phyloP scores from a whole-genome alignment of 2,797 vertebrate genomes.

The Gambusia yucatana region DNA sequence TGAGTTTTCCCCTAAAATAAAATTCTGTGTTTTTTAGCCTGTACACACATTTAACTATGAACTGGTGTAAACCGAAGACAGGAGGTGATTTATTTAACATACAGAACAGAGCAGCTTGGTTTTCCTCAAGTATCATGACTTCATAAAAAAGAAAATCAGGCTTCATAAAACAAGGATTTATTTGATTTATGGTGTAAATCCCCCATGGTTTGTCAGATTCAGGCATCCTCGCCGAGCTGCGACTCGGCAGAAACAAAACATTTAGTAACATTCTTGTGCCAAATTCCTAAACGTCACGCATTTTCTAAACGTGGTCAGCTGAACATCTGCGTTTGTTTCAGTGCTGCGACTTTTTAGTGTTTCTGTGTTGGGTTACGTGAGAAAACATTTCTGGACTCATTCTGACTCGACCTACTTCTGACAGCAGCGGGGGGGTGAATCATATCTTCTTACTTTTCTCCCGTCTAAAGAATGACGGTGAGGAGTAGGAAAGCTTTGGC shows the following conservation, averaged over 20 bases:
- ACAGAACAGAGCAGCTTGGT: slow-evolving; percentile 14
- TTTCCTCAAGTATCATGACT: slow-evolving; percentile 17
- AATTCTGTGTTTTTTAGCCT: neutral
- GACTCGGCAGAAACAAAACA: slow-evolving; percentile 4
- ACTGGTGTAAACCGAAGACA: neutral
- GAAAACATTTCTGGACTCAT: slow-evolving; percentile 15
- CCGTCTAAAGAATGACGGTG: slow-evolving; percentile 64
- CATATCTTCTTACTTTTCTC: slow-evolving; percentile 74
- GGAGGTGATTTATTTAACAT: neutral
- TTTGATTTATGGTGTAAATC: slow-evolving; percentile 3
- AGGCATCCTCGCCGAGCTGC: neutral
- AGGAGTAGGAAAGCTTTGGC: slow-evolving; percentile 34
- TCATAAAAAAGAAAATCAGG: neutral
- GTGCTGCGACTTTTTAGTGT: slow-evolving; percentile 19
- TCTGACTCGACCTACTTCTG: slow-evolving; percentile 63
- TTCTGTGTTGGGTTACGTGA: slow-evolving; percentile 22
- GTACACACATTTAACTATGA: neutral
- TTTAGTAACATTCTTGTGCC: neutral
- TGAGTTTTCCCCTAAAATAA: neutral
- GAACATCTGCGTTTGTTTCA: neutral
- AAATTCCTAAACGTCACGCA: neutral
- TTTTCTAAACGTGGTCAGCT: neutral
- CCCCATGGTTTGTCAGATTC: neutral
- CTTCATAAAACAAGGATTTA: slow-evolving; percentile 12
- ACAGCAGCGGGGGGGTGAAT: slow-evolving; percentile 9